These are phyloP conservation scores for Cervus canadensis DNA, from an alignment of 2,113 vertebrate species.

Conservation along the genomic window DNA sequence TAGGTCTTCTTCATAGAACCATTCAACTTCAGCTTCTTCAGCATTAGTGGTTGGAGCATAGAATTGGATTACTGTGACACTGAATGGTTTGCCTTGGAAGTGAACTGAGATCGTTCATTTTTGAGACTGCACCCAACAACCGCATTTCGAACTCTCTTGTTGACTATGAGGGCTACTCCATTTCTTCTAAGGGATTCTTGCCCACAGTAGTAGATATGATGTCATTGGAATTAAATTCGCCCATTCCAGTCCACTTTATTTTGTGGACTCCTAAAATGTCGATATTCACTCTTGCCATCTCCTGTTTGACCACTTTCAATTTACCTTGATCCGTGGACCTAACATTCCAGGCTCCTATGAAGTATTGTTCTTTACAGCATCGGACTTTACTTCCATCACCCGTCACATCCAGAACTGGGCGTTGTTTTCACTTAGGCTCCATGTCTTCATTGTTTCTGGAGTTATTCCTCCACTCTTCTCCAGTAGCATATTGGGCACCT, in stretches of 20 bases:
- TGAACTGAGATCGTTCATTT: not conserved
- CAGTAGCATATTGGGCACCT: not conserved
- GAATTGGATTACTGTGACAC: not conserved
- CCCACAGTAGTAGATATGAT: not conserved
- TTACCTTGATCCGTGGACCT: not conserved
- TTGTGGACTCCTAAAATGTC: not conserved
- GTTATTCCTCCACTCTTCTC: not conserved
- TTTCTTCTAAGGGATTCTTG: not conserved
- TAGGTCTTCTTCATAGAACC: not conserved
- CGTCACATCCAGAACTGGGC: not conserved
- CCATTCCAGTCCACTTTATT: not conserved
- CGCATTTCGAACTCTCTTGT: not conserved
- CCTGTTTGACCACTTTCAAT: not conserved
- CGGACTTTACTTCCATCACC: not conserved
- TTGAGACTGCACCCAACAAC: not conserved
- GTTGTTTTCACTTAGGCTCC: not conserved
- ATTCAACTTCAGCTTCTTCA: not conserved
- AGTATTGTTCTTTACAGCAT: not conserved
- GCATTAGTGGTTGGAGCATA: not conserved
- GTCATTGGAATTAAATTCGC: not conserved
- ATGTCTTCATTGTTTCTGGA: not conserved
- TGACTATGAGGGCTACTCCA: not conserved
- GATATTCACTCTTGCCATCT: not conserved
- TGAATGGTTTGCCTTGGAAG: not conserved
- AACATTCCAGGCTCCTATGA: not conserved